Base-by-base conservation (phyloP, 37 sponge, comb jelly and placozoan species). In the Eunapius fragilis region DNA sequence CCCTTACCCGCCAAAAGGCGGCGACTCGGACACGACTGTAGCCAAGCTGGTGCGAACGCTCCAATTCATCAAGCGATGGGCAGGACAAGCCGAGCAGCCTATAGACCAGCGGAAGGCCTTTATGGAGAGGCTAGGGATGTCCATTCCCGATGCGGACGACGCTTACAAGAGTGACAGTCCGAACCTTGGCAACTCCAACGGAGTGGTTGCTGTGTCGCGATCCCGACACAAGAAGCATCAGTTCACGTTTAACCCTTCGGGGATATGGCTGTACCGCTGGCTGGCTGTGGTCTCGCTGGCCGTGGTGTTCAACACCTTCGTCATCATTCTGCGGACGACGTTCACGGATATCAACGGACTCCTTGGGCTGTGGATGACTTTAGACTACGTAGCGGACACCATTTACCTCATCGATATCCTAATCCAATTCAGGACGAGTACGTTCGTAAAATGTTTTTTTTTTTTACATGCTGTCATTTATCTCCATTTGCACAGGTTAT, bases 341-440 rank as follows among this genome's bases (percentile, higher is more conserved):
- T 95, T 93, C 32, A 74, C 72, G n/a, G 81, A 85, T 69, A 77
- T 97, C 33, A 89, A 95, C 58, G 85, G 78, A 0, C 47, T 70
- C 6, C 74, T 92, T 5, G 68, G 83, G 25, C 67, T 94, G 74
- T 98, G 95, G 93, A 69, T 93, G 71, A 75, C 83, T 37, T 82
- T 96, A 25, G 98, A 98, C 84, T 90, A 92, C 76, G 25, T 81
- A 12, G 82, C 94, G 0, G 98, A 98, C 79, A 25, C 82, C 25
- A 79, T 96, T 78, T 98, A 98, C 75, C 68, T 94, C n/a, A 37
- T 90, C 17, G 98, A 98, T 75, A 98, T 94, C 83, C 71, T 87
- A 1, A 47, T 97, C 13, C 95, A 95, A 74, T 86, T 91, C 73
- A 83, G 85, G 32, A 97, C 93, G 69, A 82, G 92, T 92, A 34